A percentile compares a stretch with the other conserved stretches of the same genome.
phyloP scores from a whole-genome alignment of 2,888 invertebrate species.

The Cenopis cana region DNA sequence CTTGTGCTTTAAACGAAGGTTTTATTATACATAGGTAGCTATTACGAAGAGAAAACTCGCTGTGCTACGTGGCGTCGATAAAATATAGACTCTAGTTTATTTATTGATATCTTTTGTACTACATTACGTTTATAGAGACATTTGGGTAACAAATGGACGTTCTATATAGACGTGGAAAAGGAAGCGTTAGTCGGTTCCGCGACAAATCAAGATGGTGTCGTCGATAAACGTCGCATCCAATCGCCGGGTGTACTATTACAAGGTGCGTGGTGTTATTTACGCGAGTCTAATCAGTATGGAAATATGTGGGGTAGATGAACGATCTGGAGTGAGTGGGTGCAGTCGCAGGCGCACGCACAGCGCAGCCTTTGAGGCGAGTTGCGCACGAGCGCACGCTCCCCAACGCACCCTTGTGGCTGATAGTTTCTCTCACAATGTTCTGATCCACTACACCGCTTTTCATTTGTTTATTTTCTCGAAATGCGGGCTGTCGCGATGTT shows the following conservation, averaged over 20 bases:
- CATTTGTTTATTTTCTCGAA: constrained; percentile 53
- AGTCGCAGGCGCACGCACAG: constrained; percentile 55
- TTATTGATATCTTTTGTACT: constrained; percentile 46
- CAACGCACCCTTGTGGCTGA: constrained; percentile 52
- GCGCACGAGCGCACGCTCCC: constrained; percentile 77
- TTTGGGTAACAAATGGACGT: constrained; percentile 64
- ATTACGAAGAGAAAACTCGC: constrained; percentile 11
- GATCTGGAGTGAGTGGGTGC: constrained; percentile 79
- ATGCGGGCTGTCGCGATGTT: constrained; percentile 58
- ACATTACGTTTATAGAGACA: constrained; percentile 67
- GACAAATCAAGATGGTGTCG: constrained; percentile 76
- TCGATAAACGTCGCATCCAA: constrained; percentile 71
- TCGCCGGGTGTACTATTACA: constrained; percentile 72
- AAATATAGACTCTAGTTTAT: constrained; percentile 29
- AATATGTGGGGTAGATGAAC: constrained; percentile 82
- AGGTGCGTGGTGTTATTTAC: constrained; percentile 72
- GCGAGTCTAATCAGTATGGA: constrained; percentile 79
- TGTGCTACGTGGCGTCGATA: constrained; percentile 17
- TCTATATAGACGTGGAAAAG: constrained; percentile 61
- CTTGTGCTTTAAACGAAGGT: not conserved
- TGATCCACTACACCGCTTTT: constrained; percentile 29
- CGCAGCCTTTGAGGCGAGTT: constrained; percentile 73
- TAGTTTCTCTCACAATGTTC: constrained; percentile 22
- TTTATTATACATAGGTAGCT: not conserved
- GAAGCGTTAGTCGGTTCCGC: constrained; percentile 63